Evolutionary conservation across 2,888 invertebrate species (phyloP), one percentile per base, ranked within the genome.

Genomic region (Lasioglossum lativentre): DNA sequence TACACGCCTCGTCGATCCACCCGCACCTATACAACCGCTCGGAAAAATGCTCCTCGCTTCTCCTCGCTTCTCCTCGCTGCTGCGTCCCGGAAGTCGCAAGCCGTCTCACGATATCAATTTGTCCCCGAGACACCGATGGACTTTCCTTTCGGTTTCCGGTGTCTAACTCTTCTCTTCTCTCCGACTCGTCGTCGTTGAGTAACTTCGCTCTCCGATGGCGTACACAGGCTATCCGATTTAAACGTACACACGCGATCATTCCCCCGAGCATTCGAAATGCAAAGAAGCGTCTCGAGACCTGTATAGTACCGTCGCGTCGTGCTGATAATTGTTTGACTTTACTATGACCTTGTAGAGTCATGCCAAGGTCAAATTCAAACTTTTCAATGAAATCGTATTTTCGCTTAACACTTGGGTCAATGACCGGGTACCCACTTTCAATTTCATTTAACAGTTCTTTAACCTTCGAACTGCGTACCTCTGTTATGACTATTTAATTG

Each of bases 1-100:
- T 71, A 76, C 78, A 73, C 75, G 75, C 68, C 73, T 80, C 79
- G 78, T 79, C 73, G 70, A 56, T 66, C 71, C 30, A 12, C 45
- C 47, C 45, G 14, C 66, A n/a, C 40, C 45, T 52, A 30, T 75
- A 47, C 42, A 38, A 30, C 14, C 56, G 38, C 10, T 4, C 16
- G 73, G 34, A 71, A 81, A 81, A 75, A 40, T 59, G 3, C 47
- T 27, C 16, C n/a, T 42, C 40, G 16, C 19, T 74, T 34, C 34
- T 34, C 2, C 8, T 42, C 40, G 16, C 19, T 74, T 34, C 34
- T 34, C 2, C 8, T 19, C 19, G 16, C 6, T 8, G 34, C 34
- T 23, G 40, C 78, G 45, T 59, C 27, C 30, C 42, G 5, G 73
- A 30, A n/a, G 73, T 47, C 16, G 4, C 76, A n/a, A 23, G 38